Base-by-base conservation (phyloP, 2,113 vertebrate genomes). In the Gorsachius goisagi region DNA sequence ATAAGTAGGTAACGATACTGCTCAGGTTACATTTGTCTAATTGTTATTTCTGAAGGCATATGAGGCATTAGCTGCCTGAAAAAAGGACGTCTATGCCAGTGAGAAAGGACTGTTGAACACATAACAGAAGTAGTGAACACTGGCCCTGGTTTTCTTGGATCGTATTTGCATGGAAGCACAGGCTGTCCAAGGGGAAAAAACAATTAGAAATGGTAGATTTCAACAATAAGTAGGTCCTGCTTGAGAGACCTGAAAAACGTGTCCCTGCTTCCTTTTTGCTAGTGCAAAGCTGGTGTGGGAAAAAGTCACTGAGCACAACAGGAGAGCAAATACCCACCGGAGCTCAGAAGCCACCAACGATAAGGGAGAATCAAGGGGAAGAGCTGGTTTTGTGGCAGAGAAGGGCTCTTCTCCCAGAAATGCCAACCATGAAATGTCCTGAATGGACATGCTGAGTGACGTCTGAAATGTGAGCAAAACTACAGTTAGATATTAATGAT, bases 401-500 rank as follows among this genome's bases (percentile, higher is more conserved):
- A 76, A 77, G 21, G 35, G 45, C 23, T 89, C 4, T 89, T 64
- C 39, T 72, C 8, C 16, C 52, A 72, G 44, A 49, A 63, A 39
- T 6, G 3, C 23, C n/a, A 45, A 11, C 52, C 28, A 13, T 75
- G 49, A 30, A 49, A 4, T 5, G 32, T 49, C 44, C 75, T 49
- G 21, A 30, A 22, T 15, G 53, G 28, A 41, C 49, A 37, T 0
- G 0, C 30, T 50, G 56, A 52, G 23, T 0, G 2, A 35, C 32
- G 55, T 41, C 62, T 41, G 37, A 72, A 35, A 49, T 22, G 35
- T 56, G n/a, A 76, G 58, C n/a, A n/a, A 15, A 83, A 27, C 12
- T 12, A 15, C 19, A 41, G 4, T 0, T 5, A 23, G 58, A 2
- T 35, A 6, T 28, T n/a, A 28, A 52, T 13, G 23, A 10, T 15